phyloP scores from a whole-genome alignment of 2,888 invertebrate species.

The Maniola hyperantus region DNA sequence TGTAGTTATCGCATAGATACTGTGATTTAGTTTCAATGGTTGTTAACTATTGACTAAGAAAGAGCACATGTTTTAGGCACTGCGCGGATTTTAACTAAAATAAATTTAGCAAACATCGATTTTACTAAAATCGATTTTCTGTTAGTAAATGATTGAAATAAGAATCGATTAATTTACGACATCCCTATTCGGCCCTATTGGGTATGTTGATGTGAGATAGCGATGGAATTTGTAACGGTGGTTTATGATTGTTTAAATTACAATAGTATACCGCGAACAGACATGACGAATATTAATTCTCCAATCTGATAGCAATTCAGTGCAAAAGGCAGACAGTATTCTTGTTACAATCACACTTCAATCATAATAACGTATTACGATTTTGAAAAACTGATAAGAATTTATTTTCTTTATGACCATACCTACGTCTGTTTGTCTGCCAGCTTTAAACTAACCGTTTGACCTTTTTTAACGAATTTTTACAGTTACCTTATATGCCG shows the following conservation, averaged over 20 bases:
- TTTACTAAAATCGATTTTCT: no score
- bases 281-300: conserved; percentile 16
- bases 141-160: background rate
- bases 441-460: no score
- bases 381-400: no score
- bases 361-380: background rate
- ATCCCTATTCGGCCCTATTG: conserved; percentile 21
- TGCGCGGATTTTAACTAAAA: background rate
- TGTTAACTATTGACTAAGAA: no score
- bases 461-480: no score
- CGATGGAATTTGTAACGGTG: conserved; percentile 22
- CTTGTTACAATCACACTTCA: background rate
- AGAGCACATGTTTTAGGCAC: no score
- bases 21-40: no score
- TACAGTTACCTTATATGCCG: no score
- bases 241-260: conserved; percentile 24
- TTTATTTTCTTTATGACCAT: no score
- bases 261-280: conserved; percentile 7
- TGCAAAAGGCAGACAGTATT: background rate
- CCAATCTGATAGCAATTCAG: conserved; percentile 2
- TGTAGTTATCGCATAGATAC: no score
- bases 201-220: conserved; percentile 26
- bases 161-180: background rate
- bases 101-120: background rate
- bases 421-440: no score